Evolutionary conservation across 1,140 invertebrate genomes (phyloP).

Genomic region (Globodera rostochiensis): DNA sequence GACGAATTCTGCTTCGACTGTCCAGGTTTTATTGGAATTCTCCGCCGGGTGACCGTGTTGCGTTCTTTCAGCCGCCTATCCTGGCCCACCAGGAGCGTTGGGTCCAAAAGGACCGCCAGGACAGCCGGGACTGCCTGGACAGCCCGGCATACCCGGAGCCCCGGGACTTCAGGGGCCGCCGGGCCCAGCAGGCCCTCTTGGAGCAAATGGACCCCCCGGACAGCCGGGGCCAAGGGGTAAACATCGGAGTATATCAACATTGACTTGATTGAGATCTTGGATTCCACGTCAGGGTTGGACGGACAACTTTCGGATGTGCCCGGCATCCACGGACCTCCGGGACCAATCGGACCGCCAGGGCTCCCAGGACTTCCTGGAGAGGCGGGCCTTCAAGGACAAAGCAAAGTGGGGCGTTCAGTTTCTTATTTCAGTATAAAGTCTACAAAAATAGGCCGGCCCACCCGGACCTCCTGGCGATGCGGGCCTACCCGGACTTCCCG

Average conservation of each 20-base stretch:
- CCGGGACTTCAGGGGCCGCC: constrained; percentile 20
- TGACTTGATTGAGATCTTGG: not conserved
- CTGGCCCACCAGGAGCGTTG: constrained; percentile 15
- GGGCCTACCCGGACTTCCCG: constrained; percentile 34
- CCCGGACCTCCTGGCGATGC: constrained; percentile 18
- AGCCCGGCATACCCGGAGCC: constrained; percentile 29
- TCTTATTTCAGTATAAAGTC: no score
- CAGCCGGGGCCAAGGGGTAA: constrained; percentile 32
- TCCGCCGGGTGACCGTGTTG: no score
- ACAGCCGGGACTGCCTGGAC: constrained; percentile 19
- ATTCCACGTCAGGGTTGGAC: constrained; percentile 9
- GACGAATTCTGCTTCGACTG: constrained; percentile 29
- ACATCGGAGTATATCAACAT: not conserved
- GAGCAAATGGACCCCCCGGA: constrained; percentile 32
- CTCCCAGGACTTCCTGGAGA: constrained; percentile 30
- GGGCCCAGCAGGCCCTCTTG: constrained; percentile 37
- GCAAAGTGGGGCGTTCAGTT: constrained; percentile 7
- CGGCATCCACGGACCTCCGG: constrained; percentile 26
- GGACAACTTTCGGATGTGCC: constrained; percentile 31
- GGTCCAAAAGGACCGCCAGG: constrained; percentile 26
- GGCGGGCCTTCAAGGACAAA: constrained; percentile 22
- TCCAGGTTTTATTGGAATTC: constrained; percentile 5
- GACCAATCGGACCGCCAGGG: constrained; percentile 33
- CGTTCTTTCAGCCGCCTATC: not conserved
- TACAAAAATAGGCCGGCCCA: constrained; percentile 6